Conservation (phyloP, 2,888 invertebrate species). For the Andrena minutula region DNA sequence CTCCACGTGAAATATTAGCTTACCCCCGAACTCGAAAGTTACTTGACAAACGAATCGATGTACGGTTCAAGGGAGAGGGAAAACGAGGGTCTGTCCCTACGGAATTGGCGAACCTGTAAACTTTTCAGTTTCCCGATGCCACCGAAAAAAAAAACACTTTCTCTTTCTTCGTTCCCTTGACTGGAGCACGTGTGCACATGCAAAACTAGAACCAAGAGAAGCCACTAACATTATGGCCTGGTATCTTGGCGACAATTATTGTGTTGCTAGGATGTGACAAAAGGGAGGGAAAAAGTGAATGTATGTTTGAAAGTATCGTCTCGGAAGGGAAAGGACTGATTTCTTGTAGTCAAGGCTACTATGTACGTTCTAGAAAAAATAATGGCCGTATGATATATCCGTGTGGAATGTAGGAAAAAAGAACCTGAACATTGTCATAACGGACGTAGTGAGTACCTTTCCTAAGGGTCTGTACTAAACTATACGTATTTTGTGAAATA, state of each 20-base stretch:
- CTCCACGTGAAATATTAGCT: constrained; percentile 82
- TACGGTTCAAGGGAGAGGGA: constrained; percentile 63
- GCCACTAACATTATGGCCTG: constrained; percentile 72
- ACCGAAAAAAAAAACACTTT: constrained; percentile 37
- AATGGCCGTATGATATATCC: background rate
- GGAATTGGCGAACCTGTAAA: constrained; percentile 68
- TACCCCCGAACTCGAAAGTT: constrained; percentile 82
- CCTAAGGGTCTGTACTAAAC: too few species aligned
- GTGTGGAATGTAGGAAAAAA: background rate
- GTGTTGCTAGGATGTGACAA: background rate
- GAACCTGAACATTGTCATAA: background rate
- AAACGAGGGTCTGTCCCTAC: constrained; percentile 68
- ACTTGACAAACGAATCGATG: constrained; percentile 77
- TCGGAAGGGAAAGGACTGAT: background rate
- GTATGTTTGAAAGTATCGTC: background rate
- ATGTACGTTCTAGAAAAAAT: background rate
- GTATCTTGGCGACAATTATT: background rate
- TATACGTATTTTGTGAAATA: too few species aligned
- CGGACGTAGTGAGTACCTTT: too few species aligned
- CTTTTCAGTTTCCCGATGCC: constrained; percentile 61
- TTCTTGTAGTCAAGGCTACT: constrained; percentile 5
- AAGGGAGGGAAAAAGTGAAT: background rate
- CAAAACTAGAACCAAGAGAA: constrained; percentile 70
- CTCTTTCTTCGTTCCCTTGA: constrained; percentile 3
- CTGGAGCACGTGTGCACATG: constrained; percentile 65